Base-by-base conservation (phyloP, 2,888 invertebrate genomes). In the Aphidius colemani region DNA sequence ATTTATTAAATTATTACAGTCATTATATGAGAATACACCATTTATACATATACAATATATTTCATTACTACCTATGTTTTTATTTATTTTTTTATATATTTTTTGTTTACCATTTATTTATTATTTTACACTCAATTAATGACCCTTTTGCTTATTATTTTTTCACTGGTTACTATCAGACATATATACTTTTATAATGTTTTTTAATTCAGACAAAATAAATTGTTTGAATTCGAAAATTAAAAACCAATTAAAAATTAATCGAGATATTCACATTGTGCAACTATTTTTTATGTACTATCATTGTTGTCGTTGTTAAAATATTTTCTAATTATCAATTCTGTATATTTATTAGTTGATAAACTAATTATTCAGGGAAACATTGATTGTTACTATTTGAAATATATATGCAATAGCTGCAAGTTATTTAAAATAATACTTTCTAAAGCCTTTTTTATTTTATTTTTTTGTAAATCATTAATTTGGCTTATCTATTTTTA, bases 1-100 rank as follows among this genome's bases (percentile, higher is more conserved):
- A 72, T 78, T 77, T 76, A 77, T 78, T 78, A 75, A 76, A 77
- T 78, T 76, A 78, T 72, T 78, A 78, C 72, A 74, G 71, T 71
- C 76, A 77, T 74, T 68, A 75, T 75, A 75, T 69, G 74, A 78
- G 76, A 76, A 78, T 77, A 78, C 78, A 76, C 72, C 72, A 74
- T 78, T 74, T 77, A 78, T 78, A 76, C 76, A 78, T 74, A 67
- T 74, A 78, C 72, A 75, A 69, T 72, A 71, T 75, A 70, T 72
- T 72, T 69, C 70, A 69, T 69, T 69, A 69, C 62, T 69, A 58
- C 66, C 66, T 61, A 67, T 57, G 67, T 70, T 69, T 67, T 68
- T 63, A 66, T 69, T 68, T 68, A 69, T 69, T 67, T 67, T 18
- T 61, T 65, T 66, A 61, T 62, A 66, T 61, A 64, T 66, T 58